These are phyloP conservation scores for Noctua janthina DNA, from an alignment of 2,888 invertebrate genomes.

Conservation along the genomic window DNA sequence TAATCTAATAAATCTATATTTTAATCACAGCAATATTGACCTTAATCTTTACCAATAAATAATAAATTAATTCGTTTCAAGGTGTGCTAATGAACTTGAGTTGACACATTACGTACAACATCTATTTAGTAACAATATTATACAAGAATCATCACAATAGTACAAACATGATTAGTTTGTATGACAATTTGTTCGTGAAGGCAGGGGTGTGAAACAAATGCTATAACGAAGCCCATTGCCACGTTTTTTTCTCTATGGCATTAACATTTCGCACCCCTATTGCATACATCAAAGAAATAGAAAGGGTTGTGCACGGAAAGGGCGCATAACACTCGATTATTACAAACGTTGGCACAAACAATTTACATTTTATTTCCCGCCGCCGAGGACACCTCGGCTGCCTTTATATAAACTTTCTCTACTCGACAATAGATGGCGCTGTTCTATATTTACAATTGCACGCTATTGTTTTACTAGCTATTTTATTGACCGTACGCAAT, in stretches of 20 bases:
- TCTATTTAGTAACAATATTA: slow-evolving; percentile 80
- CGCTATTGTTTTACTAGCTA: slow-evolving; percentile 75
- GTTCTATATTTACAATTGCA: slow-evolving; percentile 80
- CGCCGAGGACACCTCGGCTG: slow-evolving; percentile 63
- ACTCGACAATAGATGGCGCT: slow-evolving; percentile 88
- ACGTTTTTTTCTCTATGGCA: slow-evolving; percentile 83
- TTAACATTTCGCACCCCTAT: slow-evolving; percentile 88
- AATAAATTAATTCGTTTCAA: slow-evolving; percentile 84
- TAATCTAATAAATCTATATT: slow-evolving; percentile 80
- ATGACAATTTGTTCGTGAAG: slow-evolving; percentile 81
- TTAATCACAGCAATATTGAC: slow-evolving; percentile 86
- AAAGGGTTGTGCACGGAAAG: slow-evolving; percentile 86
- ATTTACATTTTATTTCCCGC: slow-evolving; percentile 82
- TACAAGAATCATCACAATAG: slow-evolving; percentile 78
- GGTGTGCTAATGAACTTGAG: slow-evolving; percentile 73
- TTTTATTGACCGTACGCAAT: slow-evolving; percentile 78
- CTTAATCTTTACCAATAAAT: slow-evolving; percentile 81
- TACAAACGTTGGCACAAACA: slow-evolving; percentile 89
- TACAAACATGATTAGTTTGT: slow-evolving; percentile 85
- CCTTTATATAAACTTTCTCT: slow-evolving; percentile 75
- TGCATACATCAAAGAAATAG: slow-evolving; percentile 89
- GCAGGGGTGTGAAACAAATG: slow-evolving; percentile 85
- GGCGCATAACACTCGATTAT: slow-evolving; percentile 87
- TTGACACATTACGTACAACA: slow-evolving; percentile 78
- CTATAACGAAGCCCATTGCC: slow-evolving; percentile 87